Base-by-base conservation (phyloP, 2,797 vertebrate species). In the Sandelia bainsii region DNA sequence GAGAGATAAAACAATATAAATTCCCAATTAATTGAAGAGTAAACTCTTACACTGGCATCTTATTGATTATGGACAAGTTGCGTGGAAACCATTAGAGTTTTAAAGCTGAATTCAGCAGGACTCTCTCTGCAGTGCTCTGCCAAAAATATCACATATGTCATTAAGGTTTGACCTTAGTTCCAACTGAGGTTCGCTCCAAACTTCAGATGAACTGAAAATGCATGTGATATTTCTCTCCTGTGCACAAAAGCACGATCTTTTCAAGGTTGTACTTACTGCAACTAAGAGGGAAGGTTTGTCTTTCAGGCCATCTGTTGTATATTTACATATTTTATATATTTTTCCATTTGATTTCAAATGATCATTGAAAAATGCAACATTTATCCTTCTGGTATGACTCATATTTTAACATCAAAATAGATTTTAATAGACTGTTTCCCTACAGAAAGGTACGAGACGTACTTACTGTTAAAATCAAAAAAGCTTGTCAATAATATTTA, bases 21-120 rank as follows among this genome's bases (percentile, higher is more conserved):
- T 90, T 87, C 74, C 81, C 82, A 82, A 82, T 91, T 87, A 69
- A 86, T 84, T 83, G 65, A 66, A 88, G 69, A 85, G 84, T 54
- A 72, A 87, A 85, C 62, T 68, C 78, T 83, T 61, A 73, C 54
- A 9, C 65, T 60, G 50, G 77, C 80, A 59, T 81, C 50, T 22
- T 90, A 88, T 91, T 87, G 89, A 90, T 88, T 82, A 61, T 73
- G 62, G 60, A 87, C 54, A 75, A 72, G 80, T 63, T 83, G 78
- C 64, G 68, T 79, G 78, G 75, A 88, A 91, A 84, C 83, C 83
- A 72, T 87, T 71, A 80, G 75, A 32, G 74, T 67, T 84, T 89
- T 84, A 85, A 89, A 82, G 79, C 76, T 87, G 79, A 90, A 72
- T 83, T 85, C 76, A 88, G 75, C 77, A 83, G 68, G 42, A 34